These are phyloP conservation scores for Temnothorax rugatulus DNA, from an alignment of 2,888 invertebrate species.

Conservation along the genomic window DNA sequence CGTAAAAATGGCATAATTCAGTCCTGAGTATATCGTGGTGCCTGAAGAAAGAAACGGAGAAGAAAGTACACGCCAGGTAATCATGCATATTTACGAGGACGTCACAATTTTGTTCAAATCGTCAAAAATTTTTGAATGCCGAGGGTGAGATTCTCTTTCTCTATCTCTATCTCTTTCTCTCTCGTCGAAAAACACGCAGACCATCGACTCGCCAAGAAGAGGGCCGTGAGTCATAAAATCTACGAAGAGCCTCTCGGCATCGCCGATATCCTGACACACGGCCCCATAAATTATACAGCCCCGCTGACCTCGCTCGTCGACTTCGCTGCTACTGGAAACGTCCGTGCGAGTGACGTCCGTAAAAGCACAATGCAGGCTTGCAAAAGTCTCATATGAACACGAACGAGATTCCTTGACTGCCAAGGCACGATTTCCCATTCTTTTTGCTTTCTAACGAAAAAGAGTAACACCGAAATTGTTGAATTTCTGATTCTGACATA, in stretches of 20 bases:
- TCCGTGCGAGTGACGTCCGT: background rate
- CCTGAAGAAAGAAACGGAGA: background rate
- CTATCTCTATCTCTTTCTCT: no score
- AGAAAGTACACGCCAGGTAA: background rate
- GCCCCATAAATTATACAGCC: constrained; percentile 74
- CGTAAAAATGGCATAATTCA: background rate
- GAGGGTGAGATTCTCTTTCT: background rate
- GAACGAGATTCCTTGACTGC: background rate
- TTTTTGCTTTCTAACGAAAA: background rate
- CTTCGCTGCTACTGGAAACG: constrained; percentile 71
- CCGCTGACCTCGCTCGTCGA: constrained; percentile 71
- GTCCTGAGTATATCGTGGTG: background rate
- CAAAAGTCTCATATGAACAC: constrained; percentile 5
- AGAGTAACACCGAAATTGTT: background rate
- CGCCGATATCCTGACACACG: constrained; percentile 72
- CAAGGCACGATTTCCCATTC: background rate
- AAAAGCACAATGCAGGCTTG: background rate
- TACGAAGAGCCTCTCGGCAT: constrained; percentile 62
- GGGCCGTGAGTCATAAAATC: constrained; percentile 68
- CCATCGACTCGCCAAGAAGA: background rate
- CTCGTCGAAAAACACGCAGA: background rate
- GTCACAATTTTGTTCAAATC: constrained; percentile 27
- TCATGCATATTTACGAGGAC: constrained; percentile 59
- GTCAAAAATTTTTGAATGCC: constrained; percentile 52
- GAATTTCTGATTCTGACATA: background rate